Evolutionary conservation across 2,113 vertebrate species (phyloP).

Genomic region (Pelodiscus sinensis): DNA sequence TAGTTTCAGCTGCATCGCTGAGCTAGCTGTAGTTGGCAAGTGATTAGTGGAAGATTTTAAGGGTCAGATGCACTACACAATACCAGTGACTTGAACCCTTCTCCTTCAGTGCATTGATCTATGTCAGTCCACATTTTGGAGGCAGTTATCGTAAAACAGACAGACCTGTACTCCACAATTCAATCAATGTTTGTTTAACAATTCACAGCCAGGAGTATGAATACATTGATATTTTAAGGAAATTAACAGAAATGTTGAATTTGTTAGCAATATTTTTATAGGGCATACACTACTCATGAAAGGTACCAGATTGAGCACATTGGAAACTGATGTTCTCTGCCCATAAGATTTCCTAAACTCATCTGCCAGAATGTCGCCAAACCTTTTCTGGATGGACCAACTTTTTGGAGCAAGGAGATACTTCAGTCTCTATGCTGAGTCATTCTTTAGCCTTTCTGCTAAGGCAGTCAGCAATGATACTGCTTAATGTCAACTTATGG

Average conservation of each 20-base stretch:
- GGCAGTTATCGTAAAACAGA: conserved; percentile 1
- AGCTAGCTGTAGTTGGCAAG: neutral
- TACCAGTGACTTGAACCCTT: conserved; percentile 27
- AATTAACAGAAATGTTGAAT: conserved; percentile 27
- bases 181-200: conserved; percentile 21
- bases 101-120: neutral
- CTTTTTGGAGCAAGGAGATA: conserved; percentile 45
- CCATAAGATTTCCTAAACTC: neutral
- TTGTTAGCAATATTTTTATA: conserved; percentile 35
- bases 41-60: conserved; percentile 36
- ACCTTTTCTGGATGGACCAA: conserved; percentile 18
- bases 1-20: conserved; percentile 27
- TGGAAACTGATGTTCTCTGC: conserved; percentile 64
- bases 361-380: neutral
- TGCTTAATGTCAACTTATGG: conserved; percentile 34
- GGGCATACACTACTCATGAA: conserved; percentile 52
- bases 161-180: neutral
- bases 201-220: conserved; percentile 29
- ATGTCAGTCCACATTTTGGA: conserved; percentile 28
- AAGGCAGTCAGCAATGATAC: neutral
- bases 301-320: conserved; percentile 67
- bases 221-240: conserved; percentile 33
- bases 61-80: conserved; percentile 15
- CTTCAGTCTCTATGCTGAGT: conserved; percentile 56
- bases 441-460: conserved; percentile 36